These are phyloP conservation scores for Cuculus canorus DNA, from an alignment of 2,797 vertebrate genomes.

Conservation along the genomic window DNA sequence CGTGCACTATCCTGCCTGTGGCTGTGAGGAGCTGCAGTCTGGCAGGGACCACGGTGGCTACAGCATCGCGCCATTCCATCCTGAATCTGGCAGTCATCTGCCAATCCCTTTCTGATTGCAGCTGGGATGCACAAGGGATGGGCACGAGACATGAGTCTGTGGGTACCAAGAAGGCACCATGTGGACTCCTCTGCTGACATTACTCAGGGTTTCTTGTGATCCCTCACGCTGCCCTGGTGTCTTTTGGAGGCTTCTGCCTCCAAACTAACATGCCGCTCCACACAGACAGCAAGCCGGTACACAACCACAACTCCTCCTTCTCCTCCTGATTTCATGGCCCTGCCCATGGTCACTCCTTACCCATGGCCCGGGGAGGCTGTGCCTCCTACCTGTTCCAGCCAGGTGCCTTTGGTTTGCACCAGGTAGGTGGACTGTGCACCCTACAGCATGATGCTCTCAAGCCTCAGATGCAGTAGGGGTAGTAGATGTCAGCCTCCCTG, in stretches of 20 bases:
- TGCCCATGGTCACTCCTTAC: too few relatives aligned
- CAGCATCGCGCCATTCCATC: rapidly evolving
- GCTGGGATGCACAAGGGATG: not conserved
- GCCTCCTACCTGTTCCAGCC: not conserved
- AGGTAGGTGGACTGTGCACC: too few relatives aligned
- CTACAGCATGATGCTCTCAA: not conserved
- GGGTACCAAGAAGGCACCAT: not conserved
- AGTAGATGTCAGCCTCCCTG: not conserved
- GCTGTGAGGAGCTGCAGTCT: not conserved
- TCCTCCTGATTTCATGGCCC: not conserved
- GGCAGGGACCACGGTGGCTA: not conserved
- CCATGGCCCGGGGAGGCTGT: not conserved
- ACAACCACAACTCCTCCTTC: not conserved
- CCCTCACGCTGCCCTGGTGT: not conserved
- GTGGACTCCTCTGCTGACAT: not conserved
- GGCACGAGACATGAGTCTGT: not conserved
- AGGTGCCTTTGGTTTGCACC: not conserved
- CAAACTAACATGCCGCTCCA: not conserved
- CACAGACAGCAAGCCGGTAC: not conserved
- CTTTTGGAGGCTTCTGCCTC: not conserved
- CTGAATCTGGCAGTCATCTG: too few relatives aligned
- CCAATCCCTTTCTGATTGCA: not conserved
- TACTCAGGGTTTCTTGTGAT: not conserved
- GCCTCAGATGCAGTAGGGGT: too few relatives aligned
- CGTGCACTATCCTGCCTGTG: not conserved